These are phyloP conservation scores for Spinus pinus DNA, from an alignment of 2,797 vertebrate genomes.

Conservation along the genomic window DNA sequence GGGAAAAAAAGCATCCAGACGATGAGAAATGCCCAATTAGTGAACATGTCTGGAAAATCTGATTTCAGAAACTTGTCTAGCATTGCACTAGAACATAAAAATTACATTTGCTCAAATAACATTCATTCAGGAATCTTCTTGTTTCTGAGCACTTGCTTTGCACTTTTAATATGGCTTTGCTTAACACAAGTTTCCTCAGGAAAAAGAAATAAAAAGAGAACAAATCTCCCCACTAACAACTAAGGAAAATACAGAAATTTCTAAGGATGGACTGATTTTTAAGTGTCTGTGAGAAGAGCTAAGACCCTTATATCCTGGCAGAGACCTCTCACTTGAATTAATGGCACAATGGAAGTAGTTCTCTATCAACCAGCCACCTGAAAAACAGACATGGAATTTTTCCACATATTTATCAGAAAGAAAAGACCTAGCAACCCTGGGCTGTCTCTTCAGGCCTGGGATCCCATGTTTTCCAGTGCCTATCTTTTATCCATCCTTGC, in stretches of 20 bases:
- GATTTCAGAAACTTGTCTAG: conserved; percentile 28
- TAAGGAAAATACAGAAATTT: background rate
- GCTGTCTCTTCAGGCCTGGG: background rate
- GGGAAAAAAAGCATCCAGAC: background rate
- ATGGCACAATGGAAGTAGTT: background rate
- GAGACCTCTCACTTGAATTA: background rate
- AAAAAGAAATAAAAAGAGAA: background rate
- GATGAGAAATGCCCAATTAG: conserved; percentile 9
- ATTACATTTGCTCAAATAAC: background rate
- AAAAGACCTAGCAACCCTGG: background rate
- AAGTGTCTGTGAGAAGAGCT: background rate
- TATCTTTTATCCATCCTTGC: background rate
- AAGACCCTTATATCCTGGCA: background rate
- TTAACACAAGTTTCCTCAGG: background rate
- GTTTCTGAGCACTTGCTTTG: background rate
- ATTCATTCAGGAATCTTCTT: conserved; percentile 1
- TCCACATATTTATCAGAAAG: background rate
- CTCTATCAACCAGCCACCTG: background rate
- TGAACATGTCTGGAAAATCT: conserved; percentile 42
- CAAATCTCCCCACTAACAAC: background rate
- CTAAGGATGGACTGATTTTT: background rate
- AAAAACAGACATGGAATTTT: background rate
- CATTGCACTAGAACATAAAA: conserved; percentile 1
- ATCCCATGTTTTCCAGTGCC: background rate
- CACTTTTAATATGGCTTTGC: background rate